Evolutionary conservation across 2,888 invertebrate species (phyloP).

Genomic region (Zelleria hepariella): DNA sequence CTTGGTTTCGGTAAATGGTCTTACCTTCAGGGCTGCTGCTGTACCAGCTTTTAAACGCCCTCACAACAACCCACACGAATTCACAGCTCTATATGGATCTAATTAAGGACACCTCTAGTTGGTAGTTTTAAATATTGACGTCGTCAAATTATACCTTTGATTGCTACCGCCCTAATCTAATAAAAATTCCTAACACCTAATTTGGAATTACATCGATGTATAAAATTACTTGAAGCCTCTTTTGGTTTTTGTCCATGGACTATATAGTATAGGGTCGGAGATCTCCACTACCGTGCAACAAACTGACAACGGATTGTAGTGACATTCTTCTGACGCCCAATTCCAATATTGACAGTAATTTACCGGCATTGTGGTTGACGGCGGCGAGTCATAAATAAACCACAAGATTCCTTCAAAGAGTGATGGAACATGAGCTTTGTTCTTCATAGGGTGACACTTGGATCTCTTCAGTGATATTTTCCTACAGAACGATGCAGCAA

Average conservation of each 20-base stretch:
- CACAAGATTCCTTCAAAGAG: not conserved
- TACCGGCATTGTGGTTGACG: not conserved
- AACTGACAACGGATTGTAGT: not conserved
- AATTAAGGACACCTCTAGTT: slow-evolving; percentile 31
- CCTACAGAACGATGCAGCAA: too few relatives aligned
- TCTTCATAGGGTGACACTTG: not conserved
- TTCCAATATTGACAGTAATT: not conserved
- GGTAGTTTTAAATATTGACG: slow-evolving; percentile 43
- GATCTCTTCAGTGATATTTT: too few relatives aligned
- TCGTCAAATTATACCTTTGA: slow-evolving; percentile 33
- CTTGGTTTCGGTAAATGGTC: too few relatives aligned
- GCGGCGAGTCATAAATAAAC: not conserved
- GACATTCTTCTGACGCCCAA: not conserved
- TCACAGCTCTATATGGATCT: slow-evolving; percentile 26
- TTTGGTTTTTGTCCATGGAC: not conserved
- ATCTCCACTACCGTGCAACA: not conserved
- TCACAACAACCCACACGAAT: slow-evolving; percentile 40
- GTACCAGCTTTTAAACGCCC: slow-evolving; percentile 23
- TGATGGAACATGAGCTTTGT: not conserved
- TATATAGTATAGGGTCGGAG: not conserved
- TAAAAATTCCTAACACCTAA: slow-evolving; percentile 39
- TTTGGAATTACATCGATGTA: slow-evolving; percentile 18
- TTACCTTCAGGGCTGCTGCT: too few relatives aligned
- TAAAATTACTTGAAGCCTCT: not conserved
- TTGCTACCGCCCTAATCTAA: slow-evolving; percentile 19